A percentile compares a stretch with the other conserved stretches of the same genome.
Evolutionary conservation across 2,797 vertebrate species (phyloP).

Genomic region (Leuciscus waleckii): DNA sequence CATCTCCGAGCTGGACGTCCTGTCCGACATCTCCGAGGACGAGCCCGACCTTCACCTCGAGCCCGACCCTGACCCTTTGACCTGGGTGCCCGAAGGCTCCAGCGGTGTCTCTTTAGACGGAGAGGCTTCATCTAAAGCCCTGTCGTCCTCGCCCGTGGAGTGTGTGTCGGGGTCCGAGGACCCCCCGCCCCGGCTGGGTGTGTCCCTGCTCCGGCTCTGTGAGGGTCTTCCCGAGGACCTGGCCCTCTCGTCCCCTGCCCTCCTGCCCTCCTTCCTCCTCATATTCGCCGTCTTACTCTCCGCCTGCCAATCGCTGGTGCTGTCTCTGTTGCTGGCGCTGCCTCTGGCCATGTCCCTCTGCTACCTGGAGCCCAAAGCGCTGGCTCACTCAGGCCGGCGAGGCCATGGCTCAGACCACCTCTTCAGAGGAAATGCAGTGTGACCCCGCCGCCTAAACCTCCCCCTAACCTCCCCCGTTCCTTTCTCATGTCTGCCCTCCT

Average conservation of each 20-base stretch:
- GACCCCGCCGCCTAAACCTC: conserved; percentile 78
- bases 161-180: conserved; percentile 58
- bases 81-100: not conserved
- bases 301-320: conserved; percentile 87
- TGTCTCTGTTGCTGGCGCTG: conserved; percentile 89
- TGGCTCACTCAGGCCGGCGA: conserved; percentile 66
- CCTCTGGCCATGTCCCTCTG: conserved; percentile 92
- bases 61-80: conserved; percentile 42
- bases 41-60: conserved; percentile 68
- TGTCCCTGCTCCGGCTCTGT: conserved; percentile 72
- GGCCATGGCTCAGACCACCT: conserved; percentile 31
- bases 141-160: conserved; percentile 56
- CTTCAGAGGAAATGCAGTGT: conserved; percentile 81
- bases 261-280: conserved; percentile 89
- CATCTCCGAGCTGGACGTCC: conserved; percentile 86
- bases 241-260: conserved; percentile 85
- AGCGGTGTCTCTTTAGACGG: conserved; percentile 73
- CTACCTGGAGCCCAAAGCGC: conserved; percentile 87
- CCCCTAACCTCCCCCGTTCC: conserved; percentile 1
- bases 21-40: conserved; percentile 93
- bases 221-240: conserved; percentile 69
- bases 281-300: conserved; percentile 89
- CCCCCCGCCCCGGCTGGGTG: conserved; percentile 74
- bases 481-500: conserved; percentile 24
- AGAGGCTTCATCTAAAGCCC: conserved; percentile 66